Evolutionary conservation across 2,888 invertebrate species (phyloP), one percentile per base, ranked within the genome.

Genomic region (Amphipyra berbera): DNA sequence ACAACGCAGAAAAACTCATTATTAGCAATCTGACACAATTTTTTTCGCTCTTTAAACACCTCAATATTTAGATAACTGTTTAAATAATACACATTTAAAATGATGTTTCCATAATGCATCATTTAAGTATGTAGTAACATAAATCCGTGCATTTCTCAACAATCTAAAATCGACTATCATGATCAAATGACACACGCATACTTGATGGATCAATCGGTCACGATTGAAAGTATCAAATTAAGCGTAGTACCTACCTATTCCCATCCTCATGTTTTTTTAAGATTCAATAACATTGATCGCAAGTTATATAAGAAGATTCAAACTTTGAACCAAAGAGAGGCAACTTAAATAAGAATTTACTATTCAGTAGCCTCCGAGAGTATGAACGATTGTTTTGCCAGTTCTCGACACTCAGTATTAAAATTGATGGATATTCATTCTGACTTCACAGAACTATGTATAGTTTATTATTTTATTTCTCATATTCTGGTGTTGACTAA

Each of bases 361-460:
- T 63, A 63, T 71, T 53, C 67, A 57, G 53, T 45, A 47, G 27
- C 41, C 37, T 21, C 21, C 15, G 14, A 42, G 41, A 42, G 50
- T 64, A 68, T 47, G 59, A 65, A 76, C 54, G 73, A 65, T 64
- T 61, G 73, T 65, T 68, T n/a, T 13, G 6, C 8, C 27, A 57
- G 46, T 52, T 65, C 38, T n/a, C 21, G 74, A 54, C 76, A 65
- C 15, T 35, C 50, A 2, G 14, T 65, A 72, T 76, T 54, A 68
- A 76, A 76, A 76, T 74, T 65, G 61, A 74, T 76, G 65, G 55
- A 45, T 52, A 9, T 37, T 12, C 7, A 35, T 30, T 61, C 15
- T 14, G 44, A 33, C 33, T 44, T 15, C 30, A 35, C n/a, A 8
- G 10, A 35, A 10, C 27, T 12, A 21, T 21, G n/a, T n/a, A 21